These are phyloP conservation scores for Pogona vitticeps DNA, from an alignment of 2,113 vertebrate species.

Conservation along the genomic window DNA sequence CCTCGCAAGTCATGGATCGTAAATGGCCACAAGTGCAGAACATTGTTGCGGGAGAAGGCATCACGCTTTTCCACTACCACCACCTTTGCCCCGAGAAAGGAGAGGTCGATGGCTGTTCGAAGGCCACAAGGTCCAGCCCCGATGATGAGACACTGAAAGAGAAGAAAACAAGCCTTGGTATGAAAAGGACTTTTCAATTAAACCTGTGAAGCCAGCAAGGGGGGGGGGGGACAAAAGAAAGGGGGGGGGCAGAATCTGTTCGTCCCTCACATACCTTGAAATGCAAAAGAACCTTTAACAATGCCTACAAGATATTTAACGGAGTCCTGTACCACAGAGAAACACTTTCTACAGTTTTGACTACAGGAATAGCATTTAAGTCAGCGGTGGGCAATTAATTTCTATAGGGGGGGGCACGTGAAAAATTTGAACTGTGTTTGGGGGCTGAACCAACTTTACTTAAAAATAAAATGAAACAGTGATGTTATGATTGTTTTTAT, in stretches of 20 bases:
- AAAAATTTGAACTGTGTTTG: too few species aligned
- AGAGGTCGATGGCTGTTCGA: conserved; percentile 94
- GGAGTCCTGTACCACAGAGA: background rate
- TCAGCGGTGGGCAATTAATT: too few species aligned
- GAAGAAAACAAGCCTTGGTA: background rate
- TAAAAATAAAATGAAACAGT: too few species aligned
- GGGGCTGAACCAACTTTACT: too few species aligned
- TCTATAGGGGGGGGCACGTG: too few species aligned
- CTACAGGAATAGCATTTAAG: background rate
- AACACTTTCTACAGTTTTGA: background rate
- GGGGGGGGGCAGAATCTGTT: rapidly evolving
- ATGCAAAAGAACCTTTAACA: background rate
- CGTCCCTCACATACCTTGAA: background rate
- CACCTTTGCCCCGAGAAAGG: conserved; percentile 93
- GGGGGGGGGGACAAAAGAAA: background rate
- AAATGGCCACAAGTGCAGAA: conserved; percentile 96
- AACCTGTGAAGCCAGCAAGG: background rate
- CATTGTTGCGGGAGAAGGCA: conserved; percentile 96
- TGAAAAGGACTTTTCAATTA: background rate
- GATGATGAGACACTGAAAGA: conserved; percentile 94
- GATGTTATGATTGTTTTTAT: too few species aligned
- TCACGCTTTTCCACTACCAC: conserved; percentile 96
- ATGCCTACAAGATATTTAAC: background rate
- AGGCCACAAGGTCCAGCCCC: conserved; percentile 97
- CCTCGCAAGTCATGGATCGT: conserved; percentile 95